Base-by-base conservation (phyloP, 2,888 invertebrate species). In the Spicauda simplicius region DNA sequence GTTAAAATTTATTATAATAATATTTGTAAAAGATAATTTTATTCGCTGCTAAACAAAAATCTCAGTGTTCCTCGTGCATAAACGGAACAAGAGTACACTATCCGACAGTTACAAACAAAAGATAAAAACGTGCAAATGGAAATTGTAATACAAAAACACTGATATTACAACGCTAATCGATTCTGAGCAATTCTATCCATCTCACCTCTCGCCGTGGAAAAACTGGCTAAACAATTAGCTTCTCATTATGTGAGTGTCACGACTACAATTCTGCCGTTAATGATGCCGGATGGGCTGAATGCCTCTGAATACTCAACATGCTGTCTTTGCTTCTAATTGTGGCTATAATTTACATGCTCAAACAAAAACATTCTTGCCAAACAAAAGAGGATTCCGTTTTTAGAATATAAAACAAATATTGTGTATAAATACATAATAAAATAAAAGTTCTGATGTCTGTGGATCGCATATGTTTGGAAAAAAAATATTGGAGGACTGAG, bases 181-280 rank as follows among this genome's bases (percentile, higher is more conserved):
- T 45, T 45, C 45, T 11, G 6, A 45, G n/a, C 45, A 45, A 45
- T n/a, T 45, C 45, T n/a, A 45, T 45, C n/a, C n/a, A 45, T n/a
- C 45, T 45, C n/a, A 45, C 14, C 45, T n/a, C n/a, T 45, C 45
- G 45, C 45, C 45, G 45, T 45, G 25, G 25, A 54, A 54, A 54
- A 54, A 53, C 53, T 53, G 4, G 20, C 12, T 19, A 20, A 53
- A 53, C 18, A 53, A 53, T 53, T 20, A 53, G 20, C 53, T 53
- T 53, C 53, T 53, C 18, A 53, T 53, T 19, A 53, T 20, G 53
- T 20, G 53, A 53, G 53, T 53, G 53, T 11, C 53, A 20, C 53
- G 53, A 53, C 19, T 53, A 53, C 53, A 20, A 14, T 53, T 53
- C 53, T 53, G 5, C 12, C 10, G 53, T 20, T 53, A 53, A 53